phyloP scores from a whole-genome alignment of 2,113 vertebrate species.

The Paramormyrops kingsleyae region DNA sequence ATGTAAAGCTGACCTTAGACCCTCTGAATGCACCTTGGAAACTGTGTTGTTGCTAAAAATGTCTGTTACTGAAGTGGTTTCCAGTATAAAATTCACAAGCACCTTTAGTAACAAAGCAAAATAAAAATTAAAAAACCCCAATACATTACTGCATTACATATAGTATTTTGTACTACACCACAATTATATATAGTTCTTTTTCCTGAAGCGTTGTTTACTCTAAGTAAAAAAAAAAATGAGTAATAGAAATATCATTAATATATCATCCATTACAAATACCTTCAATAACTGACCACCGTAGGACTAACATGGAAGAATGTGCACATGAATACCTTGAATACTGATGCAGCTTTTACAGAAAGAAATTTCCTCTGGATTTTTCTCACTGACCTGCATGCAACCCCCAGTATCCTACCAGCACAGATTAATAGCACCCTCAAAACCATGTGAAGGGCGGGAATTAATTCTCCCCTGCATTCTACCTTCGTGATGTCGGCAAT shows the following conservation, averaged over 20 bases:
- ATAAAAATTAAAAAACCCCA: not conserved
- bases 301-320: not conserved
- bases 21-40: not conserved
- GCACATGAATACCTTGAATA: not conserved
- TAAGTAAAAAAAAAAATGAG: not conserved
- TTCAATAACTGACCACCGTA: not conserved
- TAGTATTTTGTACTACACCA: not conserved
- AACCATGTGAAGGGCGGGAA: not conserved
- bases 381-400: not conserved
- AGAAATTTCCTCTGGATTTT: not conserved
- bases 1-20: not conserved
- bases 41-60: not conserved
- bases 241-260: not conserved
- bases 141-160: not conserved
- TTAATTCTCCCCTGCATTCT: conserved; percentile 8
- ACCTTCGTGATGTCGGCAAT: not conserved
- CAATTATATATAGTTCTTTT: not conserved
- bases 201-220: not conserved
- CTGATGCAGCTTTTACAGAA: not conserved
- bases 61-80: not conserved
- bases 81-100: not conserved
- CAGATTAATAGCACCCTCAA: conserved; percentile 8
- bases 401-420: not conserved
- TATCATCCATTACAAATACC: not conserved
- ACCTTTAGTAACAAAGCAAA: not conserved